Evolutionary conservation across 2,888 invertebrate genomes (phyloP), one percentile per base, ranked within the genome.

Genomic region (Heterodera filipjevi): DNA sequence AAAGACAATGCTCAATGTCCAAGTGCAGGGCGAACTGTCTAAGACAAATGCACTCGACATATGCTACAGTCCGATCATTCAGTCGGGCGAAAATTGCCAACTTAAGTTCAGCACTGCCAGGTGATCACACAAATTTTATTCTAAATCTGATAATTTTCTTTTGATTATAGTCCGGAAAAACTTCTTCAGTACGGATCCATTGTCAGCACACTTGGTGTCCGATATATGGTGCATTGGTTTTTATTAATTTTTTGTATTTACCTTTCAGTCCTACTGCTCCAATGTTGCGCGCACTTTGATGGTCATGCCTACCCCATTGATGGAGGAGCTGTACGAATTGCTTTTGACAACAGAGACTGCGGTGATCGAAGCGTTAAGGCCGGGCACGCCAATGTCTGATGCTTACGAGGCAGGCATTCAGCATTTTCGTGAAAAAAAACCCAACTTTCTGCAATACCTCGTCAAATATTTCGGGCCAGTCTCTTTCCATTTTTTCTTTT

Each of bases 1-100:
- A 90, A 92, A 93, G 22, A 96, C 96, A 0, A 93, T 96, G 86
- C 93, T 93, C n/a, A 95, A 96, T 90, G 96, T 96, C 89, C 97
- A 98, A 91, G 96, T 95, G 90, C 95, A 97, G 96, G 90, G 93
- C 16, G n/a, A 78, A 12, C 53, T 87, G 71, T 83, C 82, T 53
- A 81, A 83, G 22, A 77, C 93, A 3, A 92, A 93, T 39, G 79
- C 72, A 16, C 94, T 95, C 5, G 98, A 99, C 89, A 95, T 96
- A 93, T 99, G 98, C 89, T 99, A 98, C 90, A 96, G 97, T 0
- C 95, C 99, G 0, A 99, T 99, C 79, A 95, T 99, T 87, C 99
- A 99, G 90, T 98, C 97, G 53, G 99, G 99, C 14, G 98, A 97
- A n/a, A 93, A 94, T 89, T 99, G 98, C 91, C 94, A 93, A 88